Evolutionary conservation across 1,140 invertebrate genomes (phyloP).

Genomic region (Diabrotica undecimpunctata): DNA sequence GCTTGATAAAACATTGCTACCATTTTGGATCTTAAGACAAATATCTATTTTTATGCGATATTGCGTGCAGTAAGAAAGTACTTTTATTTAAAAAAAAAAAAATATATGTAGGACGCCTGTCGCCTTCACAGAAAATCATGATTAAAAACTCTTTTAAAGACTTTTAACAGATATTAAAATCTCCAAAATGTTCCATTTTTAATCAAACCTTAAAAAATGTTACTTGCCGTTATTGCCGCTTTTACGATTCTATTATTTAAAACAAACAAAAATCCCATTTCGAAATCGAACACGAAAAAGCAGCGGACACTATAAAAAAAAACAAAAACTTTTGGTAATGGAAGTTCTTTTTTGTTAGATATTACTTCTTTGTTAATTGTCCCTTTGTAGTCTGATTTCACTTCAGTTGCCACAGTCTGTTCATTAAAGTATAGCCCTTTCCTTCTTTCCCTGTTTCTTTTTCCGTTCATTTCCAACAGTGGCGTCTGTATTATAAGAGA

Average conservation of each 20-base stretch:
- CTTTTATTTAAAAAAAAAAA: too few relatives aligned
- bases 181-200: neutral
- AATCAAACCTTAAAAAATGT: neutral
- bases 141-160: too few relatives aligned
- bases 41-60: too few relatives aligned
- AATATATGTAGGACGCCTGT: too few relatives aligned
- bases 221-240: neutral
- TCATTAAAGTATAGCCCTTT: slow-evolving; percentile 37
- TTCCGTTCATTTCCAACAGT: too few relatives aligned
- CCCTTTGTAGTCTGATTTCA: slow-evolving; percentile 39
- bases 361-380: slow-evolving; percentile 43
- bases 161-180: neutral
- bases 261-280: neutral
- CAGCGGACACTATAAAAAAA: slow-evolving; percentile 2
- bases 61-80: too few relatives aligned
- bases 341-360: slow-evolving; percentile 22
- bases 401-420: slow-evolving; percentile 36
- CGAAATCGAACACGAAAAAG: neutral
- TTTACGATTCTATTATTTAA: slow-evolving; percentile 1
- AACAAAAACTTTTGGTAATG: neutral
- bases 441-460: neutral
- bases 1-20: too few relatives aligned
- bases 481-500: too few relatives aligned
- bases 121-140: too few relatives aligned
- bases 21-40: too few relatives aligned